Evolutionary conservation across 1,140 invertebrate genomes (phyloP).

Genomic region (Lasioglossum albipes): DNA sequence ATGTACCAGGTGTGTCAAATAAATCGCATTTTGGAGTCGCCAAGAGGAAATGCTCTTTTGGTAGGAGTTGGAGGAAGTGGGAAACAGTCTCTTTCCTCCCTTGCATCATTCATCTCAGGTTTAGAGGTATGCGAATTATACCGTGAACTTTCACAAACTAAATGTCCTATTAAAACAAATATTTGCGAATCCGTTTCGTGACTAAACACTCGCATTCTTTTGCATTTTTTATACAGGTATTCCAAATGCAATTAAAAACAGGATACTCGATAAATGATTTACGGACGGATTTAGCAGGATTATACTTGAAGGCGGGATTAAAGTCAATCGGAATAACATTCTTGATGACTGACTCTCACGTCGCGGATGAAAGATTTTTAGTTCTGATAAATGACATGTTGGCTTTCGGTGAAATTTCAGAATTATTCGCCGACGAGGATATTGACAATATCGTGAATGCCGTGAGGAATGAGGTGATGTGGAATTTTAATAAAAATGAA

Average conservation of each 20-base stretch:
- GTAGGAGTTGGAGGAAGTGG: conserved; percentile 97
- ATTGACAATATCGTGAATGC: conserved; percentile 92
- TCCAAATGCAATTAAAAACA: conserved; percentile 93
- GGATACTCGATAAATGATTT: conserved; percentile 93
- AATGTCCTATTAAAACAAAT: no score
- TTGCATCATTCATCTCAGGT: conserved; percentile 93
- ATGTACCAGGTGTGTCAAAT: conserved; percentile 95
- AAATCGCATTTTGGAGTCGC: conserved; percentile 94
- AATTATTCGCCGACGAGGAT: conserved; percentile 94
- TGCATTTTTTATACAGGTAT: conserved; percentile 65
- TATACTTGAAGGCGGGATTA: conserved; percentile 93
- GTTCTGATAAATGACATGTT: conserved; percentile 96
- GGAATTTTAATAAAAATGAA: neutral
- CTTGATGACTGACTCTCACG: conserved; percentile 96
- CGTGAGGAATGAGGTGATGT: conserved; percentile 89
- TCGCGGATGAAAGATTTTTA: conserved; percentile 93
- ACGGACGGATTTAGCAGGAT: conserved; percentile 88
- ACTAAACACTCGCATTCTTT: neutral
- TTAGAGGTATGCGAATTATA: conserved; percentile 84
- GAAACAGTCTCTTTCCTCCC: conserved; percentile 93
- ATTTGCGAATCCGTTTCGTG: no score
- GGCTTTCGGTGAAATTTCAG: conserved; percentile 95
- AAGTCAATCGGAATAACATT: conserved; percentile 94
- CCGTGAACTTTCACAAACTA: no score
- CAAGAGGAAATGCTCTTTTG: conserved; percentile 93